A percentile compares a stretch with the other conserved stretches of the same genome.
Evolutionary conservation across 2,888 invertebrate genomes (phyloP).

Genomic region (Pelosia muscerda): DNA sequence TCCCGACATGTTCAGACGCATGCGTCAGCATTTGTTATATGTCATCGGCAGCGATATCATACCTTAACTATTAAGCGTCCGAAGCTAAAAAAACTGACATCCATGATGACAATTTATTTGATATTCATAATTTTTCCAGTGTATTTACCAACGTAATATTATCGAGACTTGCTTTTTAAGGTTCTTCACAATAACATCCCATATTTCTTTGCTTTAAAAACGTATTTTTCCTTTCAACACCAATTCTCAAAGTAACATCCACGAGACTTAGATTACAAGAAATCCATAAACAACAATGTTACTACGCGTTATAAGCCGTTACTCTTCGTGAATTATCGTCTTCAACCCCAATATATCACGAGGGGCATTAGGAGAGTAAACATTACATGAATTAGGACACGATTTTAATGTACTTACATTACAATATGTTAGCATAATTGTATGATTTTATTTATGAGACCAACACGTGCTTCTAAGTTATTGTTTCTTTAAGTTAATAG

Average conservation of each 20-base stretch:
- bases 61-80: no score
- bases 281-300: conserved; percentile 23
- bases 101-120: no score
- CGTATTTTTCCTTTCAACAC: not conserved
- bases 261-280: conserved; percentile 9
- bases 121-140: no score
- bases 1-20: no score
- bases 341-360: conserved; percentile 36
- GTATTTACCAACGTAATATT: no score
- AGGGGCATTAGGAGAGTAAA: conserved; percentile 37
- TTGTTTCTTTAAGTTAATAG: not conserved
- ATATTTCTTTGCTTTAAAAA: conserved; percentile 1
- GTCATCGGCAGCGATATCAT: no score
- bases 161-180: not conserved
- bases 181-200: not conserved
- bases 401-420: conserved; percentile 15
- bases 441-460: conserved; percentile 4
- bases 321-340: conserved; percentile 43
- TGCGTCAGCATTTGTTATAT: no score
- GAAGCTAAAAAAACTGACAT: no score
- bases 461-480: not conserved
- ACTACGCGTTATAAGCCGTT: conserved; percentile 27
- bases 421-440: conserved; percentile 10
- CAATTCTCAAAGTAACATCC: conserved; percentile 2
- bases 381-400: conserved; percentile 33